Percentiles rank a stretch among this genome's conserved stretches.
Conservation (phyloP, 2,888 invertebrate genomes). For the Anthrax anthrax region DNA sequence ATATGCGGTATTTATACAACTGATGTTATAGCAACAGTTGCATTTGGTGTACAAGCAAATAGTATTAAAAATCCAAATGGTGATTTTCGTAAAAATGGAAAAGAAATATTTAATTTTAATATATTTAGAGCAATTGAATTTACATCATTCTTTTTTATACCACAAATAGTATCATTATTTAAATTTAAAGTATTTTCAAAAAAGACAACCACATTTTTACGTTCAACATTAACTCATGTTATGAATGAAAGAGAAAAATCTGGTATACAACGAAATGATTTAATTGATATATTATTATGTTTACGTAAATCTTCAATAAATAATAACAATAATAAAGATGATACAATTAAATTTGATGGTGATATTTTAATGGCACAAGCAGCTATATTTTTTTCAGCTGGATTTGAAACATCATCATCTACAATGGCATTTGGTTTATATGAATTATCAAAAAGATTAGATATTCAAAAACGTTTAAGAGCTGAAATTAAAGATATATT, state of each 20-base stretch:
- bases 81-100: constrained; percentile 24
- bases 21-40: constrained; percentile 29
- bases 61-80: constrained; percentile 23
- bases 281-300: constrained; percentile 37
- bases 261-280: constrained; percentile 32
- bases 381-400: constrained; percentile 12
- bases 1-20: constrained; percentile 24
- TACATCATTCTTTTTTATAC: constrained; percentile 24
- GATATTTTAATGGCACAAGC: constrained; percentile 12
- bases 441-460: constrained; percentile 21
- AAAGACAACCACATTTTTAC: constrained; percentile 27
- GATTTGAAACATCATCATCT: constrained; percentile 16
- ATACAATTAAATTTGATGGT: background rate
- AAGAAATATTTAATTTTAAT: constrained; percentile 17
- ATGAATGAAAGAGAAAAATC: constrained; percentile 31
- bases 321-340: background rate
- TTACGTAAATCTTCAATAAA: constrained; percentile 20
- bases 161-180: constrained; percentile 21
- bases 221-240: constrained; percentile 28
- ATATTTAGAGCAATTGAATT: constrained; percentile 21
- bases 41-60: constrained; percentile 27
- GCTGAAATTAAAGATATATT: constrained; percentile 22
- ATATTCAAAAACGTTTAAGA: constrained; percentile 22
- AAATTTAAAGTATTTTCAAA: constrained; percentile 20
- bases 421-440: constrained; percentile 22